Evolutionary conservation across 2,113 vertebrate species (phyloP).

Genomic region (Tiliqua scincoides): DNA sequence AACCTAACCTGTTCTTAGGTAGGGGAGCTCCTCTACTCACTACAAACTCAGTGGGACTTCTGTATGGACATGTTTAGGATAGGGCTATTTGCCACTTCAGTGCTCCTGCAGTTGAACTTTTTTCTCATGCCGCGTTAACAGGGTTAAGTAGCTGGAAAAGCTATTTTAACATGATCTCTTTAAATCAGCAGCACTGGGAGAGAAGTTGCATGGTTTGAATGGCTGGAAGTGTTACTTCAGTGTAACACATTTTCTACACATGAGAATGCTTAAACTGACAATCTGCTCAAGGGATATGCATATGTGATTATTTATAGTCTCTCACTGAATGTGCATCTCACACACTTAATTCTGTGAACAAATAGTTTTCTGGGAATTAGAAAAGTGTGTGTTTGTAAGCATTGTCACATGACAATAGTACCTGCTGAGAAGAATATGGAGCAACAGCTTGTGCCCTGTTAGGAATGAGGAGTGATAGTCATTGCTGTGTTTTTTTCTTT

Average conservation of each 20-base stretch:
- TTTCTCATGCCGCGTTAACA: slow-evolving; percentile 9
- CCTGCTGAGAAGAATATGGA: slow-evolving; percentile 30
- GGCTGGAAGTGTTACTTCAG: slow-evolving; percentile 36
- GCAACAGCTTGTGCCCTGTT: slow-evolving; percentile 1
- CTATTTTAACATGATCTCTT: slow-evolving; percentile 33
- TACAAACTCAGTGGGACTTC: neutral
- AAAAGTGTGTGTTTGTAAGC: slow-evolving; percentile 65
- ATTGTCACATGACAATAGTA: slow-evolving; percentile 35
- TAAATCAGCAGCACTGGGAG: slow-evolving; percentile 1
- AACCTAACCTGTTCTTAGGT: too few species aligned
- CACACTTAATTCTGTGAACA: slow-evolving; percentile 61
- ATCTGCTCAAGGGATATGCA: slow-evolving; percentile 52
- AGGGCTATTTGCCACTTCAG: neutral
- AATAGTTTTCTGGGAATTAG: slow-evolving; percentile 51
- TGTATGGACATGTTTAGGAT: neutral
- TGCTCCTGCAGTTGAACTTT: neutral
- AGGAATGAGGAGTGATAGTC: slow-evolving; percentile 1
- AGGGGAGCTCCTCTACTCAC: too few species aligned
- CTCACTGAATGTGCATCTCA: slow-evolving; percentile 40
- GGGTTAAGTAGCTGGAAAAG: neutral
- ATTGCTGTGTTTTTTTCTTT: neutral
- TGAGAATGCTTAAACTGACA: slow-evolving; percentile 51
- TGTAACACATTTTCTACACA: slow-evolving; percentile 53
- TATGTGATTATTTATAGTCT: slow-evolving; percentile 64
- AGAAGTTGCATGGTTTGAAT: slow-evolving; percentile 30